Conservation (phyloP, 1,140 invertebrate species). For the Uloborus diversus region DNA sequence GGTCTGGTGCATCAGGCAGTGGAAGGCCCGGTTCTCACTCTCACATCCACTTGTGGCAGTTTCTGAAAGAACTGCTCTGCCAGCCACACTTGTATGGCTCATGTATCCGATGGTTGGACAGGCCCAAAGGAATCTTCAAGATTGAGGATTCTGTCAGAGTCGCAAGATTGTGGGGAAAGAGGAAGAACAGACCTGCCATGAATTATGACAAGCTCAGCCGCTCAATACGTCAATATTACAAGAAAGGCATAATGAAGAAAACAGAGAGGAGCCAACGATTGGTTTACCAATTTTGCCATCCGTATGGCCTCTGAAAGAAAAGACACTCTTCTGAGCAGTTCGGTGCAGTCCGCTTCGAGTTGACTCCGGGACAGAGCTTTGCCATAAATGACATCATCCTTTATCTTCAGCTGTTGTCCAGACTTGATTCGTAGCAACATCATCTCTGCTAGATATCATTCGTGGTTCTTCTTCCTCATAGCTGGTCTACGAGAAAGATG, state of each 20-base stretch:
- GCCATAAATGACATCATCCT: too few relatives aligned
- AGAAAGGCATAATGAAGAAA: slow-evolving; percentile 99
- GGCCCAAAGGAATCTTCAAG: slow-evolving; percentile 95
- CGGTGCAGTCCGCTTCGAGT: too few relatives aligned
- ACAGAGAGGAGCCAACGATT: slow-evolving; percentile 96
- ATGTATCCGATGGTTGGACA: slow-evolving; percentile 96
- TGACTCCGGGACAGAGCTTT: too few relatives aligned
- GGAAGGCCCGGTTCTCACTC: slow-evolving; percentile 72
- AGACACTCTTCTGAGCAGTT: neutral
- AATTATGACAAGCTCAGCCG: slow-evolving; percentile 99
- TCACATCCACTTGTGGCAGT: slow-evolving; percentile 99
- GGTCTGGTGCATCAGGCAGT: slow-evolving; percentile 60
- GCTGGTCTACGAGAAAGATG: slow-evolving; percentile 15
- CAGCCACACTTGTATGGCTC: slow-evolving; percentile 86
- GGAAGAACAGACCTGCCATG: slow-evolving; percentile 98
- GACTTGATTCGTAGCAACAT: too few relatives aligned
- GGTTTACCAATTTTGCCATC: slow-evolving; percentile 98
- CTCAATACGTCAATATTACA: slow-evolving; percentile 99
- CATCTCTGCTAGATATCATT: too few relatives aligned
- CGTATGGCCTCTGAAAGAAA: slow-evolving; percentile 80
- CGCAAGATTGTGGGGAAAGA: slow-evolving; percentile 92
- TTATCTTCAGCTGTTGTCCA: too few relatives aligned
- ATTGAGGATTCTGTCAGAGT: slow-evolving; percentile 98
- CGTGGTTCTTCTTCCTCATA: neutral
- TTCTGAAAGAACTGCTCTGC: slow-evolving; percentile 93